Base-by-base conservation (phyloP, 2,888 invertebrate genomes). In the Quadroppia sp. region DNA sequence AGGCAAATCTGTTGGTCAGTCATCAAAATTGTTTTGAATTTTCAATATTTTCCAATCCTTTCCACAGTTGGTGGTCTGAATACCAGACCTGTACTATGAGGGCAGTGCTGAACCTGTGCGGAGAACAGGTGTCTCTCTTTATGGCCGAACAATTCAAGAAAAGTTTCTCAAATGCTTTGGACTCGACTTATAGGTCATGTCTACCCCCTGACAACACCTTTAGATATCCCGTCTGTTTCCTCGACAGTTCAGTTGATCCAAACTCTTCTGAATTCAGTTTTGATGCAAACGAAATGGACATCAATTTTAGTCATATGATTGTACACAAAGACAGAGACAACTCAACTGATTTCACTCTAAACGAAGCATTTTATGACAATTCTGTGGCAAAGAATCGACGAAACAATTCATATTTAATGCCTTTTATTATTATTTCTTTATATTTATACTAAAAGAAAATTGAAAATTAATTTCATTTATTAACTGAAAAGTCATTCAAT, bases 1-100 rank as follows among this genome's bases (percentile, higher is more conserved):
- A 23, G 69, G 45, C 69, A 69, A 69, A 17, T 69, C 15, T 69
- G 69, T 45, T 69, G 69, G 69, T 69, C 40, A 25, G 32, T 40
- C 2, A 17, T 67, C 6, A 20, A 6, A 15, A 64, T 64, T 40
- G 64, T 9, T 28, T 7, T 30, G 4, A 30, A 23, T 53, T 53
- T 20, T 17, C 2, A 20, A 53, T 7, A 53, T 23, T n/a, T 17
- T 61, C 32, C n/a, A 15, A 32, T 32, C 32, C 11, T 4, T 32
- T 4, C 4, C 40, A 15, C 25, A 69, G 69, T 69, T 69, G 69
- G 69, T 69, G 69, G 69, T 20, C 15, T 25, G 69, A 69, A 15
- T 69, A 69, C 69, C 69, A 69, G 69, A 45, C 1, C 69, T 69
- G 69, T 45, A 23, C 28, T 7, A 13, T 69, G 1, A 69, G 23